phyloP scores from a whole-genome alignment of 2,888 invertebrate genomes.

The Drosophila mettleri region DNA sequence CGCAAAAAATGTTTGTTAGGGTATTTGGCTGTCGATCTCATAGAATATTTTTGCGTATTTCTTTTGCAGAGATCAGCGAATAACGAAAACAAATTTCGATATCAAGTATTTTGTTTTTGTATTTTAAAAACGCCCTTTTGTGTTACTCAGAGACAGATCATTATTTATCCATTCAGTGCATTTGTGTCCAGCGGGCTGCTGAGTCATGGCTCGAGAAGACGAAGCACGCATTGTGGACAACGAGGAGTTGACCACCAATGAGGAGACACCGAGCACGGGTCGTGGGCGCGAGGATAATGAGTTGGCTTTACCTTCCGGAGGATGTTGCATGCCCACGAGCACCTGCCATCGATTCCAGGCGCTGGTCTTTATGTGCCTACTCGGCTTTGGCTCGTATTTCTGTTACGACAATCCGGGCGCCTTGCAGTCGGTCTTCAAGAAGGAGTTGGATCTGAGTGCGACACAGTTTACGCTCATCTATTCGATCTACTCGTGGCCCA shows the following conservation, averaged over 20 bases:
- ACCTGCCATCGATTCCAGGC: constrained; percentile 92
- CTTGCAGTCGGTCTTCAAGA: constrained; percentile 92
- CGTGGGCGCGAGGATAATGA: constrained; percentile 82
- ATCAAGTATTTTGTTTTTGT: constrained; percentile 29
- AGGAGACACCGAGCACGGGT: constrained; percentile 8
- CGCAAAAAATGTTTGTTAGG: not conserved
- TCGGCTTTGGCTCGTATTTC: constrained; percentile 98
- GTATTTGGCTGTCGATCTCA: not conserved
- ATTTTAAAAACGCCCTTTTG: constrained; percentile 45
- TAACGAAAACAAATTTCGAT: constrained; percentile 42
- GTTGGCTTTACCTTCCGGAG: constrained; percentile 68
- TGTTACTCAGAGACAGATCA: constrained; percentile 27
- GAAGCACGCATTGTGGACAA: constrained; percentile 68
- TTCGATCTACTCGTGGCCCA: constrained; percentile 98
- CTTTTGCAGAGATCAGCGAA: constrained; percentile 57
- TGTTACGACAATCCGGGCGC: constrained; percentile 99
- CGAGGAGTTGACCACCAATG: constrained; percentile 48
- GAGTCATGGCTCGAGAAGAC: constrained; percentile 68
- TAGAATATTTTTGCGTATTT: not conserved
- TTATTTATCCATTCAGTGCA: constrained; percentile 38
- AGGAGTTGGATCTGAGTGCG: constrained; percentile 91
- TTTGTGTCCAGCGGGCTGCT: constrained; percentile 19
- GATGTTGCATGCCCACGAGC: constrained; percentile 89
- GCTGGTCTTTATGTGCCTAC: constrained; percentile 95
- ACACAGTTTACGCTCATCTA: constrained; percentile 95